Base-by-base conservation (phyloP, 2,113 vertebrate genomes). In the Rynchops niger region DNA sequence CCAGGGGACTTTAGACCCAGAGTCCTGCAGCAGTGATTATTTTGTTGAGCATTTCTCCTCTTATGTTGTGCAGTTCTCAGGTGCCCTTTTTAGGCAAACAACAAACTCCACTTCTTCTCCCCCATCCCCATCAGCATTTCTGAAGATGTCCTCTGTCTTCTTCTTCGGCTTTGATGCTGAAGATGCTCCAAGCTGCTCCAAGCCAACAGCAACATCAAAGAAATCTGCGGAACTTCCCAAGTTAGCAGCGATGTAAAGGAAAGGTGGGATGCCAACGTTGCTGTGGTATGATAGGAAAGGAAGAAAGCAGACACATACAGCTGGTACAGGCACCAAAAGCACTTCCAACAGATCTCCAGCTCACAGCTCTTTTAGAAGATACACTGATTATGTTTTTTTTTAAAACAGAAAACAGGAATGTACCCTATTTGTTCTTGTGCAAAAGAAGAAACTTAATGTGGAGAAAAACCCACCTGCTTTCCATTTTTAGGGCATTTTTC, bases 401-500 rank as follows among this genome's bases (percentile, higher is more conserved):
- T 5, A 45, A 19, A 78, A 59, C 5, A 78, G 74, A 87, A 74
- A 82, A 63, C 32, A 88, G 27, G 56, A 58, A n/a, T 15, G 29
- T 58, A 79, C 67, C 21, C 58, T 95, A 34, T 50, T 93, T 36
- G 5, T 93, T 79, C 89, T 81, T 45, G 87, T 72, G 90, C 47
- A 86, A 62, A 88, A 95, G 95, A 21, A 88, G 72, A 29, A 85
- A 78, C 32, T 65, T 62, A 45, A 40, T 84, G 88, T 87, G 90
- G 79, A 97, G 82, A 92, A 91, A 95, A 95, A 66, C 25, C 67
- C 93, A 97, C 96, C 95, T 98, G 95, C 90, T 97, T 97, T 96
- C 93, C 93, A 95, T 96, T 97, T 97, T 96, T 96, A 93, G 70
- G 81, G 40, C 19, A 55, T 80, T 96, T 95, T 92, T 95, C 69